Evolutionary conservation across 1,140 invertebrate genomes (phyloP).

Genomic region (Thrips palmi): DNA sequence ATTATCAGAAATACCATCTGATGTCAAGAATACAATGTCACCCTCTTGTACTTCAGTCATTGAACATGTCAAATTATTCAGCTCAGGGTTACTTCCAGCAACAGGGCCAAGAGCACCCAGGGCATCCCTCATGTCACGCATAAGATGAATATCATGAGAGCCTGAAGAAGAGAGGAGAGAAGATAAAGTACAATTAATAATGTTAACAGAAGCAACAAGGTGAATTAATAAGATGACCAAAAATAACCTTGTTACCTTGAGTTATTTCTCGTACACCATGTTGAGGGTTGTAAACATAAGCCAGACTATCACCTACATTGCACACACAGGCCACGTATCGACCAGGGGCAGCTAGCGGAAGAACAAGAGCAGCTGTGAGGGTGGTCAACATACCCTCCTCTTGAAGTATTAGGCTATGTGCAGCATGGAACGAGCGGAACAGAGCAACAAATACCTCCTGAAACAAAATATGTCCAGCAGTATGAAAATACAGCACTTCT

Average conservation of each 20-base stretch:
- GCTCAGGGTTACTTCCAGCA: slow-evolving; percentile 71
- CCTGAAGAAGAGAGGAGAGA: slow-evolving; percentile 25
- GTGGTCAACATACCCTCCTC: slow-evolving; percentile 77
- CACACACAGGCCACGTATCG: slow-evolving; percentile 71
- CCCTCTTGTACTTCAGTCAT: slow-evolving; percentile 67
- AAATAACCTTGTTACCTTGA: slow-evolving; percentile 28
- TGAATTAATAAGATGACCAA: not conserved
- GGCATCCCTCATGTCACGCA: slow-evolving; percentile 82
- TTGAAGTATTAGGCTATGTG: slow-evolving; percentile 71
- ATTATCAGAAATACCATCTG: slow-evolving; percentile 85
- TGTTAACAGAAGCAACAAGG: slow-evolving; percentile 3
- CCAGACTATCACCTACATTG: slow-evolving; percentile 80
- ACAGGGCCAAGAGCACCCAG: slow-evolving; percentile 78
- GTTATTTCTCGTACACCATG: slow-evolving; percentile 55
- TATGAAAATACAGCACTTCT: not conserved
- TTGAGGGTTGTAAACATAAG: slow-evolving; percentile 67
- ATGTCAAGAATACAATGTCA: slow-evolving; percentile 78
- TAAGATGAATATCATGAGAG: slow-evolving; percentile 76
- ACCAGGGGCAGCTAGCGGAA: slow-evolving; percentile 31
- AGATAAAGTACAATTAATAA: slow-evolving; percentile 11
- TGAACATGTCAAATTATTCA: slow-evolving; percentile 78
- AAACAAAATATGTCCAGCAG: slow-evolving; percentile 9
- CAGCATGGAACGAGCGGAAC: slow-evolving; percentile 67
- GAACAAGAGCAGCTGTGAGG: slow-evolving; percentile 57
- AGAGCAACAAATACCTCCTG: slow-evolving; percentile 65